Evolutionary conservation across 2,888 invertebrate species (phyloP).

Genomic region (Trissolcus brochymenae): DNA sequence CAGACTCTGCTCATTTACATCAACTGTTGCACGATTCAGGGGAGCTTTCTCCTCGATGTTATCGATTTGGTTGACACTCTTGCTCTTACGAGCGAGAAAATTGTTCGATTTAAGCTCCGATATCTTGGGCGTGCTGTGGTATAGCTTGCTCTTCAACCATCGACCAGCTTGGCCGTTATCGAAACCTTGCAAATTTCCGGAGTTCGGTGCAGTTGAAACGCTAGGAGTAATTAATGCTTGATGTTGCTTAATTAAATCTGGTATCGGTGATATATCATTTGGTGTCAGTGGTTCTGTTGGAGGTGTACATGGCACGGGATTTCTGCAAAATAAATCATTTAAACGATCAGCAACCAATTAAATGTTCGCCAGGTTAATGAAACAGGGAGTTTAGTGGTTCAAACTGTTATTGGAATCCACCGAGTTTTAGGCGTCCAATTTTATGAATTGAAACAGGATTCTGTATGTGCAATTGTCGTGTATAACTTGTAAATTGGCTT

Average conservation of each 20-base stretch:
- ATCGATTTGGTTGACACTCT: slow-evolving; percentile 13
- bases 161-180: slow-evolving; percentile 6
- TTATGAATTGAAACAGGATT: neutral
- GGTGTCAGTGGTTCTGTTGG: slow-evolving; percentile 14
- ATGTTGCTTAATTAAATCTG: slow-evolving; percentile 24
- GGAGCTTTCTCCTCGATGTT: slow-evolving; percentile 6
- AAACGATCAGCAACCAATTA: slow-evolving; percentile 18
- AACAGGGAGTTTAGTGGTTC: neutral
- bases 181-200: slow-evolving; percentile 9
- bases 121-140: slow-evolving; percentile 66
- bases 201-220: slow-evolving; percentile 12
- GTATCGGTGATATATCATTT: slow-evolving; percentile 42
- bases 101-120: slow-evolving; percentile 1
- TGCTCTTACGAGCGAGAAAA: neutral
- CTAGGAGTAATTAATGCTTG: slow-evolving; percentile 29
- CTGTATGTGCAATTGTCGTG: too few species aligned
- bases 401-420: neutral
- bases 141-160: slow-evolving; percentile 47
- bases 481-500: neutral
- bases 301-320: slow-evolving; percentile 13
- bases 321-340: slow-evolving; percentile 29
- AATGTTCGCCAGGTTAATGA: slow-evolving; percentile 8
- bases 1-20: slow-evolving; percentile 7
- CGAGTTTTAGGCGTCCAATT: neutral
- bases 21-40: neutral